Percentiles rank a stretch among this genome's conserved stretches.
phyloP scores from a whole-genome alignment of 2,888 invertebrate genomes.

The Formica aserva region DNA sequence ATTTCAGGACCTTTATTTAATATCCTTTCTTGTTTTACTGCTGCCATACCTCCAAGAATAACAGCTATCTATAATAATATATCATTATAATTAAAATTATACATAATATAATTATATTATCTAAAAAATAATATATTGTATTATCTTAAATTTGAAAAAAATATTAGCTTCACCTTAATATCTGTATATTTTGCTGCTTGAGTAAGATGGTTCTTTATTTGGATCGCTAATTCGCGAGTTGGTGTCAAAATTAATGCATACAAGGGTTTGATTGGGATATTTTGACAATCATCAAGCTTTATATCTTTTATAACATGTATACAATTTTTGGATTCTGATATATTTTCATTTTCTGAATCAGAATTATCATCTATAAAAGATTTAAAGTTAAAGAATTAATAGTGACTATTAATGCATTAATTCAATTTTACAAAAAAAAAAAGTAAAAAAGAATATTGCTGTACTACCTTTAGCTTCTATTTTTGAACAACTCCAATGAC shows the following conservation, averaged over 20 bases:
- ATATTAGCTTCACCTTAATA: constrained; percentile 85
- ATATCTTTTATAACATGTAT: constrained; percentile 88
- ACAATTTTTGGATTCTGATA: constrained; percentile 82
- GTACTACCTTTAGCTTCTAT: constrained; percentile 44
- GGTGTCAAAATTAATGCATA: constrained; percentile 97
- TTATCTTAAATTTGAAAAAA: not conserved
- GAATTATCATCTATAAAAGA: constrained; percentile 38
- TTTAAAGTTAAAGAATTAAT: not conserved
- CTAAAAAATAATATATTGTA: not conserved
- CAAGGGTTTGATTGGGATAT: constrained; percentile 87
- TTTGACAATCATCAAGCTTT: constrained; percentile 81
- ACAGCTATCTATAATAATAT: constrained; percentile 88
- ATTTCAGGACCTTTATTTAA: constrained; percentile 95
- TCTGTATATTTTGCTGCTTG: constrained; percentile 93
- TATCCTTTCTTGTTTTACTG: constrained; percentile 96
- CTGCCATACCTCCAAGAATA: constrained; percentile 97
- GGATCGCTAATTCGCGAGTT: constrained; percentile 98
- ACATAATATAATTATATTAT: not conserved
- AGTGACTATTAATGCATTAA: not conserved
- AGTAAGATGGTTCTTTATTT: constrained; percentile 94
- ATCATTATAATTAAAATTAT: constrained; percentile 84
- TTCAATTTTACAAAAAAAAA: not conserved
- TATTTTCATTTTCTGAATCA: constrained; percentile 80
- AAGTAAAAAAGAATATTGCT: not conserved
- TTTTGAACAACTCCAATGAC: constrained; percentile 67